phyloP scores from a whole-genome alignment of 1,140 invertebrate species.

The Thaumatotibia leucotreta region DNA sequence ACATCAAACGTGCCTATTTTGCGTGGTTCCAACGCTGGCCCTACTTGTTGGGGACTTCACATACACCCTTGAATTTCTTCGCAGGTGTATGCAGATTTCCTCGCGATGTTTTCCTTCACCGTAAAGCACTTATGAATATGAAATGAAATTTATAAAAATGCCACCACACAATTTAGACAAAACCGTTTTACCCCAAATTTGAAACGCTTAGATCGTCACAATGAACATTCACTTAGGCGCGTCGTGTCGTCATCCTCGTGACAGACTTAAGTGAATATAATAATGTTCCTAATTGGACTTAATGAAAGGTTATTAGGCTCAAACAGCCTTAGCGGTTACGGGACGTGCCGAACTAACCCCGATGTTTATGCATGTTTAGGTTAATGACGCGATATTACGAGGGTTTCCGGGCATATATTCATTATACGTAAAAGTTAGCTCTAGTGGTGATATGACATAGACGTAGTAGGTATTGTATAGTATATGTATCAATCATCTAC shows the following conservation, averaged over 20 bases:
- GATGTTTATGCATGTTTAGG: conserved; percentile 4
- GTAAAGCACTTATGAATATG: too few relatives aligned
- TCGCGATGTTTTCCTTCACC: too few relatives aligned
- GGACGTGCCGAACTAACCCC: conserved; percentile 27
- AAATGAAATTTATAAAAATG: too few relatives aligned
- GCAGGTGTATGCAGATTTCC: too few relatives aligned
- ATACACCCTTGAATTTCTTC: too few relatives aligned
- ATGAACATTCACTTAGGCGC: conserved; percentile 31
- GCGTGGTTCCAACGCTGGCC: too few relatives aligned
- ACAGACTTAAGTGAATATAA: conserved; percentile 56
- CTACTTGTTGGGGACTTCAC: too few relatives aligned
- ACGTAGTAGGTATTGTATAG: too few relatives aligned
- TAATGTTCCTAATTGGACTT: conserved; percentile 46
- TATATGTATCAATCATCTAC: too few relatives aligned
- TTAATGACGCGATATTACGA: background rate
- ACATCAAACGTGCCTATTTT: too few relatives aligned
- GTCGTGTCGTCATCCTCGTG: conserved; percentile 43
- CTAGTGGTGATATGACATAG: too few relatives aligned
- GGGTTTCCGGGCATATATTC: background rate
- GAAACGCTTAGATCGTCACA: conserved; percentile 16
- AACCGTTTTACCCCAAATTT: background rate
- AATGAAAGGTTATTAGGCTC: conserved; percentile 38
- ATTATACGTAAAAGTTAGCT: background rate
- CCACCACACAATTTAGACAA: background rate
- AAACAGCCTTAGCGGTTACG: conserved; percentile 23